Conservation (phyloP, 2,797 vertebrate species). For the Tokudaia muenninki region DNA sequence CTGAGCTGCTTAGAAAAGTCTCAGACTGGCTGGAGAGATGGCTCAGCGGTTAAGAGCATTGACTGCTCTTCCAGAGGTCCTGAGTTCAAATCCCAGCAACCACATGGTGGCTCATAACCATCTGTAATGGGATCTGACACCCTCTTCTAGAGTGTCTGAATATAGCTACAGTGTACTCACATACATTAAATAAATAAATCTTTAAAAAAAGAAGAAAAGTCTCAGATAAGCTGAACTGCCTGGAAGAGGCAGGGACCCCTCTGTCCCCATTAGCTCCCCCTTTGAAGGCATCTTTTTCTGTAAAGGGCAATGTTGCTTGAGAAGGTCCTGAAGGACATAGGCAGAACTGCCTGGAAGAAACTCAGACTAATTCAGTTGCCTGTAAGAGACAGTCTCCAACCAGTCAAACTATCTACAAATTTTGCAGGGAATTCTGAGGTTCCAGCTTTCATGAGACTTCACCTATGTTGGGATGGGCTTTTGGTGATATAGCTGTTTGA, state of each 20-base stretch:
- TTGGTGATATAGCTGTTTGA: not conserved
- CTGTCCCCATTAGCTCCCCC: not conserved
- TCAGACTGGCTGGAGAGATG: too few relatives aligned
- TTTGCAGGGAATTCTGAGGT: not conserved
- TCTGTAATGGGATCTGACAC: too few relatives aligned
- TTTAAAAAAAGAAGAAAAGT: not conserved
- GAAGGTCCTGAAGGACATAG: not conserved
- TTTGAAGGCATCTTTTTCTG: not conserved
- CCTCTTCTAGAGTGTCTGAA: too few relatives aligned
- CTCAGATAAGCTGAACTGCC: not conserved
- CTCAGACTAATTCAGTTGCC: not conserved
- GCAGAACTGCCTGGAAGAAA: not conserved
- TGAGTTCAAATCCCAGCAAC: too few relatives aligned
- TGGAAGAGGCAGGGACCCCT: not conserved
- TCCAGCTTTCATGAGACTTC: not conserved
- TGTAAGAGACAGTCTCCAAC: not conserved
- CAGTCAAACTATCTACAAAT: not conserved
- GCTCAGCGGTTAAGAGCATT: too few relatives aligned
- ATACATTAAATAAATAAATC: too few relatives aligned
- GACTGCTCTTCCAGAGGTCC: too few relatives aligned
- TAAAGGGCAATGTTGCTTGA: not conserved
- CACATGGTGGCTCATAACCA: too few relatives aligned
- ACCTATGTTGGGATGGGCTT: not conserved
- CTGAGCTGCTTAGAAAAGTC: not conserved
- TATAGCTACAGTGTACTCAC: too few relatives aligned